Evolutionary conservation across 2,797 vertebrate genomes (phyloP).

Genomic region (Caiman crocodilus): DNA sequence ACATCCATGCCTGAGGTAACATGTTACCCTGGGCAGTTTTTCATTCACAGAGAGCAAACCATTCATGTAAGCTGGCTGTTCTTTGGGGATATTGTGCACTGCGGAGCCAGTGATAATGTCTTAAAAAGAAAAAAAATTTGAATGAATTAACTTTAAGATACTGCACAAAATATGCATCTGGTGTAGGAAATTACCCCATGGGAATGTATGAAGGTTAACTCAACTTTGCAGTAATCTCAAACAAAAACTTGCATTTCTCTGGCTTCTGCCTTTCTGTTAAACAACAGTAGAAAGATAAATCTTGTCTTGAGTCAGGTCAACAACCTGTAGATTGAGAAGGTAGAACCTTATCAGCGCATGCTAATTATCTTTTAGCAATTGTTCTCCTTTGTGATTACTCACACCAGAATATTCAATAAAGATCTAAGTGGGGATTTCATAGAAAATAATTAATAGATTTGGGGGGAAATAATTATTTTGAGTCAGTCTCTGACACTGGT

Average conservation of each 20-base stretch:
- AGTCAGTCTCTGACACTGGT: rapidly evolving
- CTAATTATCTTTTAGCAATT: background rate
- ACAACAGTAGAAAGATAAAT: background rate
- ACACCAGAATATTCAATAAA: background rate
- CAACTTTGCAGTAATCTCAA: background rate
- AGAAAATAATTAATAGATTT: background rate
- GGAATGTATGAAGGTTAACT: background rate
- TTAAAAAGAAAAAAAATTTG: no score
- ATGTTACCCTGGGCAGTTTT: no score
- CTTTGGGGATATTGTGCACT: no score
- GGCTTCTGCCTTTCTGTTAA: background rate
- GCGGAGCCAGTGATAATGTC: no score
- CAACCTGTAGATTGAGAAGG: rapidly evolving
- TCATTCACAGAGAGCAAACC: no score
- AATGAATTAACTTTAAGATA: no score
- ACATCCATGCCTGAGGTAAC: no score
- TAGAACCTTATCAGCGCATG: background rate
- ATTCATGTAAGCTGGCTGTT: no score
- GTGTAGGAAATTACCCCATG: no score
- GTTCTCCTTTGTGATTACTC: background rate
- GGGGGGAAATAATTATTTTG: background rate
- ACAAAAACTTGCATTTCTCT: background rate
- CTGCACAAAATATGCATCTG: no score
- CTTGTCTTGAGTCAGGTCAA: background rate
- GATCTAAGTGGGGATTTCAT: background rate